Conservation (phyloP, 2,888 invertebrate species). For the Pyrocoelia pectoralis region DNA sequence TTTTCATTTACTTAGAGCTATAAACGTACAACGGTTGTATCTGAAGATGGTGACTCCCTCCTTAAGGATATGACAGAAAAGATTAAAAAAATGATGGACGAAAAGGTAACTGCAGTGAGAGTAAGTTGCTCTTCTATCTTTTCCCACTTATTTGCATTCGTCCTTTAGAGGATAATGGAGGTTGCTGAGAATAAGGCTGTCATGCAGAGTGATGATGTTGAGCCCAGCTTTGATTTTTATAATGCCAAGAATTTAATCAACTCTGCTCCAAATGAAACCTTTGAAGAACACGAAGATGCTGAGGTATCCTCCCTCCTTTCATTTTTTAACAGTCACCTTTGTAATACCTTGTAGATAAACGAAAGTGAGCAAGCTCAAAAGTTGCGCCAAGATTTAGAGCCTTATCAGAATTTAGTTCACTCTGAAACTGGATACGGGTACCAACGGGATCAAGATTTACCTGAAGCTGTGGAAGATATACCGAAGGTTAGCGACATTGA, state of each 20-base stretch:
- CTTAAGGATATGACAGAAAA: slow-evolving; percentile 85
- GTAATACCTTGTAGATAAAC: slow-evolving; percentile 4
- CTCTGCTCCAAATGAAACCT: slow-evolving; percentile 63
- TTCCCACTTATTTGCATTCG: background rate
- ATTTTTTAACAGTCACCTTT: no score
- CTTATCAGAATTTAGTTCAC: slow-evolving; percentile 47
- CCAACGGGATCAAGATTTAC: slow-evolving; percentile 39
- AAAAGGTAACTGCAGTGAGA: slow-evolving; percentile 87
- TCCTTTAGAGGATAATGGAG: slow-evolving; percentile 80
- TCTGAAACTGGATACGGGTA: slow-evolving; percentile 45
- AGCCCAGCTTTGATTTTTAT: slow-evolving; percentile 70
- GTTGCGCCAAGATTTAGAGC: slow-evolving; percentile 27
- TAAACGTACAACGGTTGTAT: slow-evolving; percentile 75
- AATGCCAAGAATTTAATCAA: slow-evolving; percentile 73
- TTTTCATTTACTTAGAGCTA: slow-evolving; percentile 68
- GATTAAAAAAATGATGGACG: slow-evolving; percentile 87
- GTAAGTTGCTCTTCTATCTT: slow-evolving; percentile 57
- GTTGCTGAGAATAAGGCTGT: slow-evolving; percentile 82
- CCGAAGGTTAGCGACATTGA: slow-evolving; percentile 42
- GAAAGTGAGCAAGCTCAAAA: slow-evolving; percentile 25
- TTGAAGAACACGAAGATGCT: slow-evolving; percentile 63
- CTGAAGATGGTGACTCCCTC: slow-evolving; percentile 79
- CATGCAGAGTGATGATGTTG: slow-evolving; percentile 63
- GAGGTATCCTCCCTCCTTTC: no score
- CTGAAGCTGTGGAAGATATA: slow-evolving; percentile 39